Conservation (phyloP, 1,140 invertebrate genomes). For the Lerema accius region DNA sequence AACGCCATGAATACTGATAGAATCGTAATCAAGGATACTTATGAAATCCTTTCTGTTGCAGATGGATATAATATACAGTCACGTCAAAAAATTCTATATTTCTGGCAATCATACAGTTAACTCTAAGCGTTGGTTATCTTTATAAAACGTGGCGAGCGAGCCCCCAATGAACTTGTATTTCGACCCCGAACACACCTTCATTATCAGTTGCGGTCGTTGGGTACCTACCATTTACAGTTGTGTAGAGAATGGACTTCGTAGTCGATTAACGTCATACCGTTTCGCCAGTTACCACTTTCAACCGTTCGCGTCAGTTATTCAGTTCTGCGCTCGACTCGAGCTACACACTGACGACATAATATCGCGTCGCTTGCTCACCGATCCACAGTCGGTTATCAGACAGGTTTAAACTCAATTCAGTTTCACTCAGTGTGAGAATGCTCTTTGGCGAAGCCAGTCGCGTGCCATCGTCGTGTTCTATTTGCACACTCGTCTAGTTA, state of each 20-base stretch:
- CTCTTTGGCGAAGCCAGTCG: conserved; percentile 49
- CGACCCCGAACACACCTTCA: conserved; percentile 44
- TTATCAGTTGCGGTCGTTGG: conserved; percentile 45
- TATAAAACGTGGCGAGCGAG: conserved; percentile 46
- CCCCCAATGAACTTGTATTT: conserved; percentile 58
- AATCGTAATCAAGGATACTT: too few relatives aligned
- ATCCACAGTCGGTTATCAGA: conserved; percentile 4
- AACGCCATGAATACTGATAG: too few relatives aligned
- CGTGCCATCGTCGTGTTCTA: conserved; percentile 46
- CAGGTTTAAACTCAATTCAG: neutral
- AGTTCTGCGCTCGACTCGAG: conserved; percentile 50
- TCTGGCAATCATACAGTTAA: too few relatives aligned
- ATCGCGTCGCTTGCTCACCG: conserved; percentile 34
- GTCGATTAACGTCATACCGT: conserved; percentile 5
- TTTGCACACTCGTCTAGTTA: conserved; percentile 55
- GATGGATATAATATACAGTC: too few relatives aligned
- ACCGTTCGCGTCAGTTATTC: conserved; percentile 56
- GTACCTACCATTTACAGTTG: conserved; percentile 22
- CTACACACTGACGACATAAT: conserved; percentile 44
- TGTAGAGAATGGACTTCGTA: conserved; percentile 1
- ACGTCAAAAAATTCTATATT: too few relatives aligned
- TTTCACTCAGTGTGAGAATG: conserved; percentile 61
- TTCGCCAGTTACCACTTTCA: conserved; percentile 44
- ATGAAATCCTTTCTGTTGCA: too few relatives aligned
- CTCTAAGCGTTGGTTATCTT: conserved; percentile 37